phyloP scores from a whole-genome alignment of 2,888 invertebrate genomes.

The Carabus problematicus region DNA sequence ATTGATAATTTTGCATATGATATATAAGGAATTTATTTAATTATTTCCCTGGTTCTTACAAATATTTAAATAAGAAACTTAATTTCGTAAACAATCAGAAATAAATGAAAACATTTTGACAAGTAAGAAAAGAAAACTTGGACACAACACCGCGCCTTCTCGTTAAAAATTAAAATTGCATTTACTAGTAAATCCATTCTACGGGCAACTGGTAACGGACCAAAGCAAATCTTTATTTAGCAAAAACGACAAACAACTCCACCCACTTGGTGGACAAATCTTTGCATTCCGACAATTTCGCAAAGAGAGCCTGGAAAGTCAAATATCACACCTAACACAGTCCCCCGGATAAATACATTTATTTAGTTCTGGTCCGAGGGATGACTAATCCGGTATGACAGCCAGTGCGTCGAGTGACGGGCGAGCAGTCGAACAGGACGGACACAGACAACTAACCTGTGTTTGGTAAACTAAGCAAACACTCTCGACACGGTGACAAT shows the following conservation, averaged over 20 bases:
- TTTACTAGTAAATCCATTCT: conserved; percentile 4
- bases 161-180: conserved; percentile 8
- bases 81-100: no score
- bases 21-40: no score
- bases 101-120: no score
- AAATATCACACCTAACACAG: conserved; percentile 11
- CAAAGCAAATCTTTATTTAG: conserved; percentile 11
- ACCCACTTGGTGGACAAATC: conserved; percentile 10
- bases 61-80: no score
- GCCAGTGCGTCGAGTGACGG: neutral
- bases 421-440: conserved; percentile 1
- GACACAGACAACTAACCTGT: neutral
- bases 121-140: neutral
- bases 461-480: conserved; percentile 22
- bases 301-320: neutral
- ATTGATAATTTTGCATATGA: no score
- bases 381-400: conserved; percentile 18
- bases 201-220: neutral
- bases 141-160: neutral
- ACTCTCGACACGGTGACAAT: conserved; percentile 34
- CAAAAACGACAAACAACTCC: conserved; percentile 14
- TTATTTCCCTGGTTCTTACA: no score
- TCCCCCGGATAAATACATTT: conserved; percentile 12
- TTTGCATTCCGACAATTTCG: conserved; percentile 8
- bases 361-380: conserved; percentile 9